Conservation (phyloP, 2,888 invertebrate genomes). For the Zeuzera pyrina region DNA sequence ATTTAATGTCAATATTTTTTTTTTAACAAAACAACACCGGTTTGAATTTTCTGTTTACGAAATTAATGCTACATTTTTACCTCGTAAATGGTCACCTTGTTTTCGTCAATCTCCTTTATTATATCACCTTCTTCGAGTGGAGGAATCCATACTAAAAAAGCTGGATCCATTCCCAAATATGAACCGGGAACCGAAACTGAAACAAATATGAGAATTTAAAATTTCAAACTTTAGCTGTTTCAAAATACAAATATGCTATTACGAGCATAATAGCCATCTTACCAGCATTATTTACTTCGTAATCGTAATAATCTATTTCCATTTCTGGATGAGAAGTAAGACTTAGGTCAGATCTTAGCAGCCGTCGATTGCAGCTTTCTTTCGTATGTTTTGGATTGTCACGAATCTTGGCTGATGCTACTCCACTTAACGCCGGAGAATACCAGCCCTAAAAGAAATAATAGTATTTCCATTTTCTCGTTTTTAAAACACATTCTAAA, state of each 20-base stretch:
- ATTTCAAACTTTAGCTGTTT: too few species aligned
- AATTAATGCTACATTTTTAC: slow-evolving; percentile 21
- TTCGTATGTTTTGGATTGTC: slow-evolving; percentile 83
- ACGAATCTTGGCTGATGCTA: slow-evolving; percentile 77
- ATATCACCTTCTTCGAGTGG: slow-evolving; percentile 82
- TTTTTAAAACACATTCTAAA: too few species aligned
- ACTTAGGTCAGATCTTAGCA: slow-evolving; percentile 82
- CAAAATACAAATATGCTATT: background rate
- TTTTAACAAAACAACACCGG: background rate
- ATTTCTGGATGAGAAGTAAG: slow-evolving; percentile 83
- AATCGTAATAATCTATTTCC: slow-evolving; percentile 91
- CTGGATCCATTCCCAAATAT: slow-evolving; percentile 91
- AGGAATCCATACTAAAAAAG: slow-evolving; percentile 90
- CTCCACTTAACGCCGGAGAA: slow-evolving; percentile 79
- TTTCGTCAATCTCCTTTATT: slow-evolving; percentile 73
- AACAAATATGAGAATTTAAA: too few species aligned
- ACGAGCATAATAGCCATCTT: slow-evolving; percentile 17
- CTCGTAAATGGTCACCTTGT: slow-evolving; percentile 50
- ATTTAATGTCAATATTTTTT: background rate
- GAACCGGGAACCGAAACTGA: slow-evolving; percentile 88
- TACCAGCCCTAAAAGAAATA: slow-evolving; percentile 76
- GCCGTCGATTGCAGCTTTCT: slow-evolving; percentile 82
- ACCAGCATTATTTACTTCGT: slow-evolving; percentile 85
- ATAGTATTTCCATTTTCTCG: background rate
- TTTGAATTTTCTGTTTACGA: background rate